phyloP scores from a whole-genome alignment of 2,797 vertebrate species.

The Caiman crocodilus region DNA sequence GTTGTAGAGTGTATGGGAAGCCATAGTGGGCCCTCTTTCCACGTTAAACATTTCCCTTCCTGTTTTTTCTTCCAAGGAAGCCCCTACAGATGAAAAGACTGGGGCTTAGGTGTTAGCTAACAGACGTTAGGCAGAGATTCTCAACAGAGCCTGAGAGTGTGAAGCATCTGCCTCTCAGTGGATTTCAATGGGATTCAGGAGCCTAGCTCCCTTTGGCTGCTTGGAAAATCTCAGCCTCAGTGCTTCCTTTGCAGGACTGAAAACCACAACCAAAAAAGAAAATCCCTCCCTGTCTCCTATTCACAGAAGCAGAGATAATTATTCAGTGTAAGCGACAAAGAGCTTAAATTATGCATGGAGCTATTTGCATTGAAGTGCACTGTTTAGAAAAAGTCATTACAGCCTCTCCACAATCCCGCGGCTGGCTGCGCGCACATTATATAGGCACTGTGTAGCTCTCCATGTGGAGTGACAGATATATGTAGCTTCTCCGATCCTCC shows the following conservation, averaged over 20 bases:
- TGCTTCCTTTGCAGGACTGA: neutral
- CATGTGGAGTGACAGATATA: neutral
- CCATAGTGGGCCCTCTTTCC: neutral
- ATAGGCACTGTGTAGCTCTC: neutral
- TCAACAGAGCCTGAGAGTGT: neutral
- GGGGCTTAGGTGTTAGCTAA: neutral
- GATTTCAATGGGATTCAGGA: neutral
- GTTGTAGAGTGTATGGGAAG: neutral
- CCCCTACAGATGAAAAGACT: too few species aligned
- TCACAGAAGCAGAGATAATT: neutral
- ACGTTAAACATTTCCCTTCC: neutral
- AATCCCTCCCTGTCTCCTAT: neutral
- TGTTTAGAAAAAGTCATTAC: neutral
- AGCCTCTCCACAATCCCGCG: rapidly evolving
- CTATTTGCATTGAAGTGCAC: neutral
- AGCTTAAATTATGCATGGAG: conserved; percentile 1
- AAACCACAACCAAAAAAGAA: neutral
- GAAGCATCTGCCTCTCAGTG: neutral
- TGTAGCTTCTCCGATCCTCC: neutral
- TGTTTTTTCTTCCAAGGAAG: neutral
- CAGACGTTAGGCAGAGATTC: neutral
- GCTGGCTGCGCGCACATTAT: rapidly evolving
- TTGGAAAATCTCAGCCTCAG: neutral
- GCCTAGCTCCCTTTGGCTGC: neutral
- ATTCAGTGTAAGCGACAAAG: neutral